Base-by-base conservation (phyloP, 2,797 vertebrate species). In the Notolepis coatsorum region DNA sequence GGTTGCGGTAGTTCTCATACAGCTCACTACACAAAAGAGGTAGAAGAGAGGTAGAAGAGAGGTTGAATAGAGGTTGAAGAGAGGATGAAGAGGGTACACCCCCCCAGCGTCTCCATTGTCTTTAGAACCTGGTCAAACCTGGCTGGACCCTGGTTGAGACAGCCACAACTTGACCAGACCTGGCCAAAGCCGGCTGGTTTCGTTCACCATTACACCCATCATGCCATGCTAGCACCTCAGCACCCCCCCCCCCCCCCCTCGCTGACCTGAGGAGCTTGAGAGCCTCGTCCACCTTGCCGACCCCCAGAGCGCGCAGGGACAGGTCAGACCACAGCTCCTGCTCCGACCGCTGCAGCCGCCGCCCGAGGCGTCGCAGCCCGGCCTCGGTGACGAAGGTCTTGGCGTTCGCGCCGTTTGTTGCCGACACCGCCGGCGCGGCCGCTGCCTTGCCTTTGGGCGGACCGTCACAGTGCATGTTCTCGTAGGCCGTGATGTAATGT, bases 241-340 rank as follows among this genome's bases (percentile, higher is more conserved):
- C 2, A 17, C 24, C 13, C 37, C 15, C 23, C 7, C 7, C 18
- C 7, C 13, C 15, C 12, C 18, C 9, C 12, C 37, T 33, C 6
- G 1, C 30, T 73, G 61, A 99, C 98, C 95, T 95, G 90, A 97
- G 95, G 52, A 95, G 95, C 60, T 90, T 90, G 23, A 99, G 68
- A 0, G 95, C 94, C 10, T 91, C 93, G 72, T 93, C 91, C 45
- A 98, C 89, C 15, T 92, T 92, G 13, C 96, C 95, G 2, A 87
- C 84, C 4, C 82, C 79, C 43, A 99, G 81, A 18, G 95, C 95
- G 58, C 94, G 91, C 61, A 94, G 68, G 7, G 93, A 93, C 80
- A 99, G 73, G 66, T 95, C 92, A 0, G 93, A 92, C 83, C 92
- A 96, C 55, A 96, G 89, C 33, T 97, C 92, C 48, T 93, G 94